Evolutionary conservation across 2,797 vertebrate species (phyloP).

Genomic region (Peromyscus aztecus): DNA sequence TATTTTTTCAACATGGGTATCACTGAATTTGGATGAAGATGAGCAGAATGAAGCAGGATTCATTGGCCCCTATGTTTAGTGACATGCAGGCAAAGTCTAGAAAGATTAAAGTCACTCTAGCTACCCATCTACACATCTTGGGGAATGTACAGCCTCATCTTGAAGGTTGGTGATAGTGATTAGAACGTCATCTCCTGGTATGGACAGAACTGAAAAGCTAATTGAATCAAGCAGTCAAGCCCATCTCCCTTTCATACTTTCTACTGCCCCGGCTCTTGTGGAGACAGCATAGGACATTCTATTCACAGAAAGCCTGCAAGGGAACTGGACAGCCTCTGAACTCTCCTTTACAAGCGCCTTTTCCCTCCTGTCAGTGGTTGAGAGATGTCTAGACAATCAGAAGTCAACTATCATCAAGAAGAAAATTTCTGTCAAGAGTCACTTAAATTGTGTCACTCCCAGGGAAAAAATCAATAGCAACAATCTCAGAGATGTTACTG

Average conservation of each 20-base stretch:
- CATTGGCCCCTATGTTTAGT: neutral
- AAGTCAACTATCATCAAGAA: slow-evolving; percentile 72
- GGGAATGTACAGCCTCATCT: neutral
- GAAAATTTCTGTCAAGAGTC: slow-evolving; percentile 75
- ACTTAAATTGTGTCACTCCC: slow-evolving; percentile 75
- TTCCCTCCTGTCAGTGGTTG: slow-evolving; percentile 9
- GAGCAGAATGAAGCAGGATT: slow-evolving; percentile 46
- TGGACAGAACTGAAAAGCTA: neutral
- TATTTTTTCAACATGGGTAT: slow-evolving; percentile 50
- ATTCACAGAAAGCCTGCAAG: neutral
- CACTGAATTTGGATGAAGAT: slow-evolving; percentile 50
- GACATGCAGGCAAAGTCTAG: neutral
- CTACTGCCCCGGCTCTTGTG: neutral
- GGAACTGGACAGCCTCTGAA: neutral
- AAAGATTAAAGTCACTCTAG: slow-evolving; percentile 18
- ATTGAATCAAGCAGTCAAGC: neutral
- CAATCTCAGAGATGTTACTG: slow-evolving; percentile 64
- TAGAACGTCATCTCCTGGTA: neutral
- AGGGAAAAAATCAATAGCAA: slow-evolving; percentile 74
- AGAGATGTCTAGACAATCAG: slow-evolving; percentile 70
- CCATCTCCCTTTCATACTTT: neutral
- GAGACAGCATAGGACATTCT: neutral
- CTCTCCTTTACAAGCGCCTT: neutral
- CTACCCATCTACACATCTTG: slow-evolving; percentile 6
- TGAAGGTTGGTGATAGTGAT: neutral